Percentiles rank a stretch among this genome's conserved stretches.
These are phyloP conservation scores for Carapus acus DNA, from an alignment of 2,797 vertebrate species.

Conservation along the genomic window DNA sequence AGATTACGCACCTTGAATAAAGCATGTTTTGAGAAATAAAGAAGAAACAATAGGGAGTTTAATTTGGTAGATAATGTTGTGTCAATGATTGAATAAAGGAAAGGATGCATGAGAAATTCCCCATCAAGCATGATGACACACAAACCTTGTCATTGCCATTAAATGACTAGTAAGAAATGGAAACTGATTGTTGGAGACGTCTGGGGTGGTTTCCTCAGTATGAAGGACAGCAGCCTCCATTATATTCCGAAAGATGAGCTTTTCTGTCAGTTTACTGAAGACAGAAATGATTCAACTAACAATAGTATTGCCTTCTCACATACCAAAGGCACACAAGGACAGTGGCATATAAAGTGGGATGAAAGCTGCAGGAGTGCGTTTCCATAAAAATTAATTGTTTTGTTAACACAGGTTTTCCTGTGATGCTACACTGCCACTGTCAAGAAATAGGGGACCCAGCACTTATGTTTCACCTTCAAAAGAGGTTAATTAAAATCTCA, in stretches of 20 bases:
- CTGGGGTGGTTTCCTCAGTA: neutral
- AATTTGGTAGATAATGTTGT: too few species aligned
- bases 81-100: too few species aligned
- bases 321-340: conserved; percentile 13
- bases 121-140: too few species aligned
- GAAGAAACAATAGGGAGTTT: too few species aligned
- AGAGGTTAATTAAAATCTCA: conserved; percentile 26
- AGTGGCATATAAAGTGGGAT: conserved; percentile 38
- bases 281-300: conserved; percentile 54
- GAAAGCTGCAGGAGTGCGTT: too few species aligned
- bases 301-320: conserved; percentile 43
- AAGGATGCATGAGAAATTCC: too few species aligned
- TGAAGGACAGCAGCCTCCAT: conserved; percentile 22
- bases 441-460: conserved; percentile 1
- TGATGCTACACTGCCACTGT: conserved; percentile 1
- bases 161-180: too few species aligned
- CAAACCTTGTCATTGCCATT: too few species aligned
- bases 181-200: neutral
- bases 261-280: conserved; percentile 41
- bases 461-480: conserved; percentile 11
- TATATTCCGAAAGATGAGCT: conserved; percentile 26
- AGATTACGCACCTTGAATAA: too few species aligned
- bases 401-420: too few species aligned
- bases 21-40: too few species aligned
- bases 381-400: too few species aligned